These are phyloP conservation scores for Cinclus cinclus DNA, from an alignment of 2,113 vertebrate genomes.

Conservation along the genomic window DNA sequence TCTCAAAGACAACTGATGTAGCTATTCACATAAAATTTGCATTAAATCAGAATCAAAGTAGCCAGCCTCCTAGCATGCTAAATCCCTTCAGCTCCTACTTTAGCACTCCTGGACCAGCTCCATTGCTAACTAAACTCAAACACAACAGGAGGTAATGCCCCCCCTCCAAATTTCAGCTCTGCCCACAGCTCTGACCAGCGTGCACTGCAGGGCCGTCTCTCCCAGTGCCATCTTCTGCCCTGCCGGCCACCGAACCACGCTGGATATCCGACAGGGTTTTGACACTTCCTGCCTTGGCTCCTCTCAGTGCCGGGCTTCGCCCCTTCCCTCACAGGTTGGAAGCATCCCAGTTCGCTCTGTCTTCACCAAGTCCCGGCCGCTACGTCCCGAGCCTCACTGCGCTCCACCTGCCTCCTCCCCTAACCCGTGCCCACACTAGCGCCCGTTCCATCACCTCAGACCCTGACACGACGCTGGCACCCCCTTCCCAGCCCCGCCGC, in stretches of 20 bases:
- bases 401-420: neutral
- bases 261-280: neutral
- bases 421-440: no score
- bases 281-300: neutral
- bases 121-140: neutral
- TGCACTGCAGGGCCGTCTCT: accelerated
- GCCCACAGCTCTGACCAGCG: neutral
- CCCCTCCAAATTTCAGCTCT: neutral
- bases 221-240: neutral
- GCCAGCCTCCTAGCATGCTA: neutral
- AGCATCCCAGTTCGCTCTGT: neutral
- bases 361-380: neutral
- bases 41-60: neutral
- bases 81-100: neutral
- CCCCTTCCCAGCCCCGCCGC: no score
- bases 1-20: neutral
- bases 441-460: neutral
- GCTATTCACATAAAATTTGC: neutral
- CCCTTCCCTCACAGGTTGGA: neutral
- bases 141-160: neutral
- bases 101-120: neutral
- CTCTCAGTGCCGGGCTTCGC: neutral
- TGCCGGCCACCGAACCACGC: neutral
- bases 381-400: neutral
- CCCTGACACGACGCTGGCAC: neutral